Evolutionary conservation across 2,888 invertebrate species (phyloP), one percentile per base, ranked within the genome.

Genomic region (Pollenia amentaria): DNA sequence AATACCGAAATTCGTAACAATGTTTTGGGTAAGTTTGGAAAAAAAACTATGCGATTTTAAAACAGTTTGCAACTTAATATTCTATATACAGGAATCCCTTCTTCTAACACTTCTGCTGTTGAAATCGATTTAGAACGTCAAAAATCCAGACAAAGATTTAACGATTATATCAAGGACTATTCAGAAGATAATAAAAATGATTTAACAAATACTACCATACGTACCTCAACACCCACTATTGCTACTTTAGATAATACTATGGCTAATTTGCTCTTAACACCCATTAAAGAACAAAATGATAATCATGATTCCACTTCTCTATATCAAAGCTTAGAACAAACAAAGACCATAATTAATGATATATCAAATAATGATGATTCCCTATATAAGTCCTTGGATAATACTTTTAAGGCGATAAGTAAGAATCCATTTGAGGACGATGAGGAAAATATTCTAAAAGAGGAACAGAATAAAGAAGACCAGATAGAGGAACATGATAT

Each of bases 1-100:
- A 94, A 94, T 73, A 94, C 94, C 1, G 94, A 94, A 46, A 91
- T 92, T 62, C 94, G 95, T 64, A 94, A 95, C 89, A 94, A 94
- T 89, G 94, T 94, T 44, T 92, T 95, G 89, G 95, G 75, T 64
- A 76, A 42, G 44, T 73, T 14, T 46, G 10, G 9, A 29, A 29
- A 29, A 29, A 29, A 29, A 29, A 29, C 29, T 2, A 29, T 29
- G 6, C 0, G 29, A 29, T 29, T 3, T 11, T 10, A 57, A 29
- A 57, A 0, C 10, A 21, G 7, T 29, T 72, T 51, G 3, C 38
- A 14, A 11, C 12, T 38, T 10, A 38, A 16, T 60, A 16, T 46
- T 16, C 16, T 2, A 42, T 40, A 29, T 14, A 42, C 21, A 76
- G 75, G 95, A 85, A 65, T 88, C 73, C 75, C 77, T 29, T 16